A percentile compares a stretch with the other conserved stretches of the same genome.
These are phyloP conservation scores for Auanema freiburgensis DNA, from an alignment of 2,888 invertebrate genomes.

Conservation along the genomic window DNA sequence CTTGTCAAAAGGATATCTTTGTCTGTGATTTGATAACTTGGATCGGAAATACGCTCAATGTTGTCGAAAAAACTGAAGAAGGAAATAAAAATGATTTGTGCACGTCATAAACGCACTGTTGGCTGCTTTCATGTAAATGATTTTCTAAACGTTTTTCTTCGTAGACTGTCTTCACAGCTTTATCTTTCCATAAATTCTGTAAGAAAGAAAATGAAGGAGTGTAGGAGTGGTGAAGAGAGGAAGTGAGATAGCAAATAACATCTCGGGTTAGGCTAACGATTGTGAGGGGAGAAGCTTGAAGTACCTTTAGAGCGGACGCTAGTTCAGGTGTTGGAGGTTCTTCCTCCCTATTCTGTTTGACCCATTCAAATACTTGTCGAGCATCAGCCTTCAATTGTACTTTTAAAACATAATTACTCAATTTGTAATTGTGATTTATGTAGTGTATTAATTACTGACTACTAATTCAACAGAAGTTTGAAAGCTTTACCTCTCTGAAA, in stretches of 20 bases:
- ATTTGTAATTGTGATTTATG: not conserved
- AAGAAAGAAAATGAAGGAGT: slow-evolving; percentile 7
- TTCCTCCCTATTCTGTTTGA: slow-evolving; percentile 46
- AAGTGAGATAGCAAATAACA: not conserved
- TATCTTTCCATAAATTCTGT: slow-evolving; percentile 40
- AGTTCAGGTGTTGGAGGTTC: slow-evolving; percentile 49
- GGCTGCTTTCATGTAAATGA: slow-evolving; percentile 56
- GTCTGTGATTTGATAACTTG: slow-evolving; percentile 48
- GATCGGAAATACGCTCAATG: slow-evolving; percentile 48
- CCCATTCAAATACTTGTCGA: slow-evolving; percentile 40
- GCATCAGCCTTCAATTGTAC: slow-evolving; percentile 49
- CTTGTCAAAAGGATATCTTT: slow-evolving; percentile 58
- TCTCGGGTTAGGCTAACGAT: not conserved
- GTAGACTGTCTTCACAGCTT: slow-evolving; percentile 30
- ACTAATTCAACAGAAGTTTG: not conserved
- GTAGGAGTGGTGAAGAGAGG: not conserved
- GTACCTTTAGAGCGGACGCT: slow-evolving; percentile 44
- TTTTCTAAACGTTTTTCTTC: slow-evolving; percentile 39
- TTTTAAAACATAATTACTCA: not conserved
- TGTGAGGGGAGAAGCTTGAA: not conserved
- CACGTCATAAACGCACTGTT: slow-evolving; percentile 36
- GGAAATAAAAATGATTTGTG: not conserved
- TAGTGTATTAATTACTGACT: not conserved
- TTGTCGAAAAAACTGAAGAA: slow-evolving; percentile 56
- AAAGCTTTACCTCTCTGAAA: slow-evolving; percentile 36